These are phyloP conservation scores for Zaprionus tsacasi DNA, from an alignment of 1,140 invertebrate species.

Conservation along the genomic window DNA sequence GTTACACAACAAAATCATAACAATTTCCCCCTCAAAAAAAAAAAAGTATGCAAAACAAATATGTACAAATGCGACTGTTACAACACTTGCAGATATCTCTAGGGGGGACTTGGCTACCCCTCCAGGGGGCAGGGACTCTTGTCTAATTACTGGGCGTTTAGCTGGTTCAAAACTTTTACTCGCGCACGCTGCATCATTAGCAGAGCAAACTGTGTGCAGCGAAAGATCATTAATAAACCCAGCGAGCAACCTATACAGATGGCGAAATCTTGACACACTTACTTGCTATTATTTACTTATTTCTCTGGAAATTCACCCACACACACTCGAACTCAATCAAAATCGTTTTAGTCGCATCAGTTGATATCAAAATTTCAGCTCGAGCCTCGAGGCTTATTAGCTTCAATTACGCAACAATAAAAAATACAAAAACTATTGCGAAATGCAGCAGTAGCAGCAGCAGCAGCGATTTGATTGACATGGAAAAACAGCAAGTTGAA, in stretches of 20 bases:
- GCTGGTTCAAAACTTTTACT: constrained; percentile 29
- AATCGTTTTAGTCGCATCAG: constrained; percentile 45
- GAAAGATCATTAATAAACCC: constrained; percentile 38
- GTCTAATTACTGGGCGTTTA: constrained; percentile 60
- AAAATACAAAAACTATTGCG: constrained; percentile 41
- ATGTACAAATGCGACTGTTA: constrained; percentile 35
- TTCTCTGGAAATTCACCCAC: constrained; percentile 27
- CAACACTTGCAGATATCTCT: constrained; percentile 10
- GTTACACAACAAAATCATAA: constrained; percentile 9
- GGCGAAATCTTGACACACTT: constrained; percentile 57
- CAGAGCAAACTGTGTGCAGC: constrained; percentile 7
- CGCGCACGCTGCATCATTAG: constrained; percentile 33
- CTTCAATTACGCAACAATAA: constrained; percentile 37
- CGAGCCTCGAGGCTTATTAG: constrained; percentile 28
- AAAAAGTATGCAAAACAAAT: constrained; percentile 25
- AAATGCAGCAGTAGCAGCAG: constrained; percentile 40
- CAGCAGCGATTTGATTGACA: constrained; percentile 54
- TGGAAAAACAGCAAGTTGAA: constrained; percentile 34
- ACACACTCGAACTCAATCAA: constrained; percentile 32
- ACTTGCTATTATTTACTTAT: constrained; percentile 14
- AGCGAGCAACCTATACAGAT: constrained; percentile 8
- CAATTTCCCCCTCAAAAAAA: not conserved
- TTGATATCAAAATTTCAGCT: constrained; percentile 40
- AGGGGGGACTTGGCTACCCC: not conserved
- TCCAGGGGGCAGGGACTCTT: constrained; percentile 4